Evolutionary conservation across 2,113 vertebrate species (phyloP), one percentile per base, ranked within the genome.

Genomic region (Sisor rabdophorus): DNA sequence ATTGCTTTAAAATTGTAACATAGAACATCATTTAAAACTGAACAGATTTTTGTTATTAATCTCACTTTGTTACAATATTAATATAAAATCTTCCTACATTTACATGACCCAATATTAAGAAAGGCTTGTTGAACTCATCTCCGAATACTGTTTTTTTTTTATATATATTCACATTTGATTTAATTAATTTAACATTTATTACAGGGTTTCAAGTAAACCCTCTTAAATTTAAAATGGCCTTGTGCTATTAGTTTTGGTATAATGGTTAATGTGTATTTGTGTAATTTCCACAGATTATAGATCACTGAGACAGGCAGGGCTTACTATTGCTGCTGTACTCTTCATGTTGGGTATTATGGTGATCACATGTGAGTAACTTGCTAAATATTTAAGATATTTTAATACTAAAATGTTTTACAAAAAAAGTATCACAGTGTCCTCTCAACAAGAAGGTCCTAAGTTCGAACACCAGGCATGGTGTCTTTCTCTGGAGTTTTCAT

Each of bases 321-420:
- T 93, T 26, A 48, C 54, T 32, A 79, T 92, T 1, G 90, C 90
- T 15, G 87, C 79, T 1, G 4, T 89, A 1, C 87, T 93, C 67
- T 93, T 92, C 56, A 0, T 91, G 24, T 0, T 89, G 22, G 91
- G 91, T 3, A 89, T 91, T 73, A 61, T 91, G 85, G 79, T 92
- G 52, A 71, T 93, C 17, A 36, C 81, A 48, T 91, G 91, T 93
- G 77, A 91, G 91, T 88, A 73, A 78, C 60, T 32, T 30, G 2
- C 52, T 48, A 74, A 44, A 44, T n/a, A n/a, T n/a, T n/a, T n/a
- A n/a, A n/a, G n/a, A n/a, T n/a, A n/a, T n/a, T n/a, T n/a, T n/a
- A n/a, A n/a, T n/a, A n/a, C n/a, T n/a, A n/a, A n/a, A n/a, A n/a
- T n/a, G n/a, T n/a, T n/a, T n/a, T n/a, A n/a, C n/a, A n/a, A n/a